These are phyloP conservation scores for Neogale vison DNA, from an alignment of 2,113 vertebrate species.

Conservation along the genomic window DNA sequence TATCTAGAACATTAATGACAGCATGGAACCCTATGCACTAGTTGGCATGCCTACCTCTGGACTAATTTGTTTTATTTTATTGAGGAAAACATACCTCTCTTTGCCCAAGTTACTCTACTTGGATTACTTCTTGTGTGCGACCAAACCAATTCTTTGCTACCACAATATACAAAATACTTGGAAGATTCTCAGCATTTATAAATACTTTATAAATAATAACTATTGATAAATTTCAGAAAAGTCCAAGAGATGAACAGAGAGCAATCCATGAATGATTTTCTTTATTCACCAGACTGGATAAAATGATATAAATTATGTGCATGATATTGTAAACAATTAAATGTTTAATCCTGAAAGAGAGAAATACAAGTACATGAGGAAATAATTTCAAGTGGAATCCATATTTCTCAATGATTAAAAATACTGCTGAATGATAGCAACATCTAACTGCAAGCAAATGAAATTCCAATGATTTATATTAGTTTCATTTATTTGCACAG, in stretches of 20 bases:
- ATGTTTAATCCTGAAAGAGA: background rate
- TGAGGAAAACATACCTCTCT: background rate
- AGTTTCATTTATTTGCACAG: background rate
- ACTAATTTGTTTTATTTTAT: background rate
- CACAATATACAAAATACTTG: background rate
- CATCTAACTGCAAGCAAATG: background rate
- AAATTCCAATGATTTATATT: background rate
- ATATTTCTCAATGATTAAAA: background rate
- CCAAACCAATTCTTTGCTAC: background rate
- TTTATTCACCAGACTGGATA: no score
- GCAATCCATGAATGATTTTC: background rate
- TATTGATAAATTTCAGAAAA: background rate
- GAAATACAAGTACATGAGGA: no score
- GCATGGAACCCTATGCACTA: fast-evolving
- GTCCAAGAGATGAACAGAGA: background rate
- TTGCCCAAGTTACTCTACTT: background rate
- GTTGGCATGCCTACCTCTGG: background rate
- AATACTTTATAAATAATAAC: background rate
- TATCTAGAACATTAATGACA: background rate
- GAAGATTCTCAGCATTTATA: no score
- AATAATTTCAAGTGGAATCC: background rate
- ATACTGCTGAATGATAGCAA: background rate
- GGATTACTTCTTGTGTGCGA: background rate
- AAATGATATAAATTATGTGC: background rate
- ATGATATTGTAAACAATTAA: background rate